Base-by-base conservation (phyloP, 2,113 vertebrate genomes). In the Rhipidura dahli region DNA sequence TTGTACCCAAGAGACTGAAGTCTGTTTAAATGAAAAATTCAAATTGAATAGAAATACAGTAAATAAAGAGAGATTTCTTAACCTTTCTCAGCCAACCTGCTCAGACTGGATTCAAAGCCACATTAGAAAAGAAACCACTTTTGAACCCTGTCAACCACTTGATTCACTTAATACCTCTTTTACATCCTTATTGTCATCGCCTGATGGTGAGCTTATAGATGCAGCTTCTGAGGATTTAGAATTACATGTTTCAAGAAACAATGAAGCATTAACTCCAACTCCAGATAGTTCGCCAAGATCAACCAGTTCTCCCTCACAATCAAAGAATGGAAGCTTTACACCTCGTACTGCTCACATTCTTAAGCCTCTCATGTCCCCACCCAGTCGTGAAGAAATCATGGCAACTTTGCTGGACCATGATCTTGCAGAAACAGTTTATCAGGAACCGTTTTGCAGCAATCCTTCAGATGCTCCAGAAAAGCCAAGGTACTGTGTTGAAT, bases 341-440 rank as follows among this genome's bases (percentile, higher is more conserved):
- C 98, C 98, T 96, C 99, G 99, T 59, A 95, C 98, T 40, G 99
- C 98, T 83, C 98, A 99, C 91, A 97, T 99, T 78, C 98, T 99
- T 92, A 99, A 99, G 96, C 99, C 99, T 63, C 98, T 99, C 35
- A 99, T 99, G 99, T 99, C 99, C 47, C 99, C 99, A 50, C 99
- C 99, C 33, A 99, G 98, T 95, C 99, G 99, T 53, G 99, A 99
- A 87, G 99, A 99, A 98, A 99, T 99, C 91, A 97, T 99, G 96
- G 98, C 98, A 96, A 99, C 99, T 73, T 97, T 99, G 64, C 86
- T 98, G 78, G 98, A 99, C 95, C 98, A 99, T 83, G 98, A 99
- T 93, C 99, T 99, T 3, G 98, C 99, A 51, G 99, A 99, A 98
- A 98, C 98, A 28, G 94, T 98, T 90, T 99, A 99, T 96, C 98